A percentile compares a stretch with the other conserved stretches of the same genome.
Conservation (phyloP, 2,888 invertebrate species). For the Boloria euphrosyne region DNA sequence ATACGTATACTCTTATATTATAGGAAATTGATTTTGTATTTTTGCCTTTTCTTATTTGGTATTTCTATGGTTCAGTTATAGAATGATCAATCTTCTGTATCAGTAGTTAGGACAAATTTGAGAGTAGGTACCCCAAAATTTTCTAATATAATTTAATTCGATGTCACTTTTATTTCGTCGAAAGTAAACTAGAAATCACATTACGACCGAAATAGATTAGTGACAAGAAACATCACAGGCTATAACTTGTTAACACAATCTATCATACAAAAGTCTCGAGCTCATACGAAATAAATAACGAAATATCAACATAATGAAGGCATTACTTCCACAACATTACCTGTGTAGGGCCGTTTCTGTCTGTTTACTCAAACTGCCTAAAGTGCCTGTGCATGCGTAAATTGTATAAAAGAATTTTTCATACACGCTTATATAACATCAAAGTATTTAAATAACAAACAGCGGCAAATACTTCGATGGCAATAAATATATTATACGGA, state of each 20-base stretch:
- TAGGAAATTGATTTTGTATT: too few relatives aligned
- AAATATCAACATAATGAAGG: constrained; percentile 27
- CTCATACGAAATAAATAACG: constrained; percentile 21
- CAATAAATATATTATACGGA: too few relatives aligned
- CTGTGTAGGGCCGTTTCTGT: constrained; percentile 20
- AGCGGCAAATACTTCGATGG: background rate
- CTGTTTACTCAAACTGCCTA: constrained; percentile 19
- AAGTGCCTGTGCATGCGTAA: constrained; percentile 14
- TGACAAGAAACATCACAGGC: background rate
- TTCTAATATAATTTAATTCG: too few relatives aligned
- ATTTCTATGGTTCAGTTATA: too few relatives aligned
- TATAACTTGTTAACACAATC: background rate
- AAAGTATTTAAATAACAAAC: constrained; percentile 2
- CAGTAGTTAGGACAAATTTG: too few relatives aligned
- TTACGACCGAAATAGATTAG: too few relatives aligned
- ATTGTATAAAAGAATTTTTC: constrained; percentile 8
- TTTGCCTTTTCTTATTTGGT: too few relatives aligned
- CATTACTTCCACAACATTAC: constrained; percentile 37
- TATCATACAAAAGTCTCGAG: background rate
- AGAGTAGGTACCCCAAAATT: too few relatives aligned
- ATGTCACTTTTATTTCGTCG: too few relatives aligned
- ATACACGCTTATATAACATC: background rate
- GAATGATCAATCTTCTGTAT: too few relatives aligned
- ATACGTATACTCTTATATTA: too few relatives aligned
- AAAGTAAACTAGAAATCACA: too few relatives aligned